Conservation (phyloP, 2,888 invertebrate genomes). For the Prenolepis imparis region DNA sequence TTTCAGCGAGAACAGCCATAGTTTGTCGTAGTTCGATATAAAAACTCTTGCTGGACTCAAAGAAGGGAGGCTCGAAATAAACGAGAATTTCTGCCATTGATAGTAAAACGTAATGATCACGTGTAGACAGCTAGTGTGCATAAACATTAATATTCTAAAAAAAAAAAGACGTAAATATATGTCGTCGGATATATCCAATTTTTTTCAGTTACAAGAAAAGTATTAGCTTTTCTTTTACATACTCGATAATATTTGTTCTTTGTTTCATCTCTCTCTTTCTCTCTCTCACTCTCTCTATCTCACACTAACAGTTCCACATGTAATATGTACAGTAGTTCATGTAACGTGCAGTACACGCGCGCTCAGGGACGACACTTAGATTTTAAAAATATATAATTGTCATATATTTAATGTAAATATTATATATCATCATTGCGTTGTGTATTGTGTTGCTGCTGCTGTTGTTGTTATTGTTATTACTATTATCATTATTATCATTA, state of each 20-base stretch:
- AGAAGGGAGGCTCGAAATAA: background rate
- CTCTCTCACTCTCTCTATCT: conserved; percentile 64
- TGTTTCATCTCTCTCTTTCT: conserved; percentile 52
- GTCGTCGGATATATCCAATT: conserved; percentile 65
- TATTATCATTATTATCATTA: conserved; percentile 67
- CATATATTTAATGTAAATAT: conserved; percentile 84
- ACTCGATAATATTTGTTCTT: conserved; percentile 67
- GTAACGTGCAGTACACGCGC: conserved; percentile 80
- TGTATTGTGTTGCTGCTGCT: conserved; percentile 55
- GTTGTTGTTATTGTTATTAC: conserved; percentile 59
- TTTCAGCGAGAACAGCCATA: conserved; percentile 22
- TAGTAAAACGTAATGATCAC: conserved; percentile 78
- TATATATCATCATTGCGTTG: conserved; percentile 77
- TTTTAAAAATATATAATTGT: conserved; percentile 86
- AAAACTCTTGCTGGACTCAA: background rate
- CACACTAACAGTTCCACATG: conserved; percentile 82
- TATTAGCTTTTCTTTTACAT: conserved; percentile 55
- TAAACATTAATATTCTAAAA: conserved; percentile 76
- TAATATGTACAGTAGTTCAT: conserved; percentile 77
- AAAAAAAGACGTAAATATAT: conserved; percentile 71
- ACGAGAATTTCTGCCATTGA: background rate
- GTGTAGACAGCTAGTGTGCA: conserved; percentile 78
- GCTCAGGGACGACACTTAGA: conserved; percentile 86
- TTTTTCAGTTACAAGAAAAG: conserved; percentile 73
- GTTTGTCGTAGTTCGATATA: background rate